phyloP scores from a whole-genome alignment of 2,888 invertebrate genomes.

The Tolmerus cingulatus region DNA sequence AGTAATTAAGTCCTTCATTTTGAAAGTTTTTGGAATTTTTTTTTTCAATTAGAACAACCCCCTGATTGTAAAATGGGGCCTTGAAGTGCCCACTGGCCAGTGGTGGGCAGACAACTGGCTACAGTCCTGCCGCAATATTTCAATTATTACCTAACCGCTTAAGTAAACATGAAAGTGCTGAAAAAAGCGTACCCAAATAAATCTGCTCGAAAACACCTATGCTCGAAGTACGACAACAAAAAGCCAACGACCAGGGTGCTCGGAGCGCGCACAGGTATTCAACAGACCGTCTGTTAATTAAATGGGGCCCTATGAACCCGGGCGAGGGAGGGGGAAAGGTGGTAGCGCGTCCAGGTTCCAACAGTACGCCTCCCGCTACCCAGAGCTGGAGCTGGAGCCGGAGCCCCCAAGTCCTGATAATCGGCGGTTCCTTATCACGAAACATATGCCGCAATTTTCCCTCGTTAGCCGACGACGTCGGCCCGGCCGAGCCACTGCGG shows the following conservation, averaged over 20 bases:
- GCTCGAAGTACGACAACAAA: not conserved
- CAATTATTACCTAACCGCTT: not conserved
- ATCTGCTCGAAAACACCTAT: not conserved
- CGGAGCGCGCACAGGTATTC: not conserved
- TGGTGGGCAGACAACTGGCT: not conserved
- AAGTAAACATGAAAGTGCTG: not conserved
- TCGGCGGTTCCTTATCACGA: not conserved
- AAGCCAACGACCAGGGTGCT: not conserved
- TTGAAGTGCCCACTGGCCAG: not conserved
- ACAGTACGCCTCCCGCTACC: not conserved
- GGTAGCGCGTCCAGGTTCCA: not conserved
- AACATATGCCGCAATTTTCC: not conserved
- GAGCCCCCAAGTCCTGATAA: not conserved
- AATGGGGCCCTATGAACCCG: not conserved
- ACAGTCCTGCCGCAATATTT: not conserved
- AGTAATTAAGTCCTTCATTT: not conserved
- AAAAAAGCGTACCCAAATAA: not conserved
- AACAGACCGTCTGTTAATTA: not conserved
- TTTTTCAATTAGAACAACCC: not conserved
- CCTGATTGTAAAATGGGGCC: not conserved
- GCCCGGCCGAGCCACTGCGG: not conserved
- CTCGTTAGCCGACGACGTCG: not conserved
- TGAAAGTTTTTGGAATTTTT: not conserved
- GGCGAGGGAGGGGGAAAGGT: not conserved
- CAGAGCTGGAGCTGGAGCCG: not conserved